Evolutionary conservation across 2,888 invertebrate species (phyloP).

Genomic region (Xanthorhoe spadicearia): DNA sequence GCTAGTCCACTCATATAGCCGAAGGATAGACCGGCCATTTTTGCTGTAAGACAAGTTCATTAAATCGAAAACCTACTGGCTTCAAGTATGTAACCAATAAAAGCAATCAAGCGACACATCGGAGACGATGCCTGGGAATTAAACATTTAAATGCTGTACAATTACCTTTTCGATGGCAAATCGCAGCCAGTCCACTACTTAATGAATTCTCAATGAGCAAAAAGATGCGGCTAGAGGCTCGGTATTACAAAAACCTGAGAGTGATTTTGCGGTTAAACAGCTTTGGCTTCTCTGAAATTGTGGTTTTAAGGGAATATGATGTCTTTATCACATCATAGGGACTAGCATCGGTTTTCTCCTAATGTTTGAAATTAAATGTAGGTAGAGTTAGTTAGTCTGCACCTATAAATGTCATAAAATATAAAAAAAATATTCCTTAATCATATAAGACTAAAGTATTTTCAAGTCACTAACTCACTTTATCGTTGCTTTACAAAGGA

Average conservation of each 20-base stretch:
- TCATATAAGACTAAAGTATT: background rate
- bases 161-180: conserved; percentile 72
- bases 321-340: conserved; percentile 11
- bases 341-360: background rate
- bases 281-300: conserved; percentile 22
- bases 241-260: conserved; percentile 20
- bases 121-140: conserved; percentile 61
- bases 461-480: background rate
- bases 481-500: background rate
- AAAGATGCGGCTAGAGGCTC: conserved; percentile 45
- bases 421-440: no score
- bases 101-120: conserved; percentile 62
- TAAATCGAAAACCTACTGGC: conserved; percentile 58
- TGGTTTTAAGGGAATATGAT: conserved; percentile 19
- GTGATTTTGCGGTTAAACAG: conserved; percentile 23
- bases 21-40: conserved; percentile 46
- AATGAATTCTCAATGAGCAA: conserved; percentile 72
- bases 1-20: conserved; percentile 50
- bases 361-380: background rate
- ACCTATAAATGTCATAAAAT: no score
- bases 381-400: background rate
- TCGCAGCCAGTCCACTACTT: conserved; percentile 62
- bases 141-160: conserved; percentile 70
- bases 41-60: conserved; percentile 62
- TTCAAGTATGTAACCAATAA: conserved; percentile 54